phyloP scores from a whole-genome alignment of 1,140 invertebrate species.

The honey bee (Apis mellifera) region Amel_HAv3.1 CM009942.2:10413501-10414000 shows the following conservation, averaged over 20 bases:
- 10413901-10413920: constrained; percentile 3
- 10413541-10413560: background rate
- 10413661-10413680: too few species aligned
- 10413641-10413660: background rate
- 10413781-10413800: background rate
- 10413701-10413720: too few species aligned
- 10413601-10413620: background rate
- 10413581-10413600: constrained; percentile 1
- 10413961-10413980: constrained; percentile 6
- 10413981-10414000: background rate
- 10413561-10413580: constrained; percentile 25
- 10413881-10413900: background rate
- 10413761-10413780: too few species aligned
- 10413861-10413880: too few species aligned
- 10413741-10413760: too few species aligned
- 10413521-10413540: background rate
- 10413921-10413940: background rate
- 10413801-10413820: background rate
- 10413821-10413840: background rate
- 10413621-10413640: too few species aligned
- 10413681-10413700: too few species aligned
- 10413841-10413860: background rate
- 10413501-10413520: constrained; percentile 2
- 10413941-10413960: background rate
- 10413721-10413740: too few species aligned